These are phyloP conservation scores for Parotocinclus haroldoi DNA, from an alignment of 2,797 vertebrate genomes.

Conservation along the genomic window DNA sequence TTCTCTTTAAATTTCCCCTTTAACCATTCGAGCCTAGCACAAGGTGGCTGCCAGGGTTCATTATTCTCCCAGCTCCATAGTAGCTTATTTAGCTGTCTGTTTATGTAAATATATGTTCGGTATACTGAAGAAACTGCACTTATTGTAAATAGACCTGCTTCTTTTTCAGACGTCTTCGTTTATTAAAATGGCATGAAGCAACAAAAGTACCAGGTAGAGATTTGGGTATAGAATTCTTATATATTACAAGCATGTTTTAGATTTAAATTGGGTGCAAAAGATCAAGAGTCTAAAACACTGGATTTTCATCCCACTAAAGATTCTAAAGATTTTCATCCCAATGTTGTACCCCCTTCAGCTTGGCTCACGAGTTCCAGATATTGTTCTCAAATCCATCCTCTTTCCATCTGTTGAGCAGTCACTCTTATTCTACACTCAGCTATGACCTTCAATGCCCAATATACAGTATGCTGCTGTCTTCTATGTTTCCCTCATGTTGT, in stretches of 20 bases:
- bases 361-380: neutral
- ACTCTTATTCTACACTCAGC: neutral
- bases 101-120: too few species aligned
- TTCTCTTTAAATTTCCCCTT: too few species aligned
- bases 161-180: too few species aligned
- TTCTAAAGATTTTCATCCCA: neutral
- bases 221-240: too few species aligned
- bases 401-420: neutral
- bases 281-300: neutral
- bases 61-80: too few species aligned
- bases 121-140: too few species aligned
- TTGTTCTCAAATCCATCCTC: neutral
- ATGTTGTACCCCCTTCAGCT: neutral
- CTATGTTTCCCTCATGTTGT: slow-evolving; percentile 12
- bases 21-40: too few species aligned
- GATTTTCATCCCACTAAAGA: neutral
- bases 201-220: too few species aligned
- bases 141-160: too few species aligned
- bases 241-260: neutral
- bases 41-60: too few species aligned
- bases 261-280: neutral
- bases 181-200: too few species aligned
- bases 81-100: too few species aligned
- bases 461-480: neutral
- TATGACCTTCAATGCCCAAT: neutral